Evolutionary conservation across 2,113 vertebrate genomes (phyloP), one percentile per base, ranked within the genome.

Genomic region (Menidia beryllina): DNA sequence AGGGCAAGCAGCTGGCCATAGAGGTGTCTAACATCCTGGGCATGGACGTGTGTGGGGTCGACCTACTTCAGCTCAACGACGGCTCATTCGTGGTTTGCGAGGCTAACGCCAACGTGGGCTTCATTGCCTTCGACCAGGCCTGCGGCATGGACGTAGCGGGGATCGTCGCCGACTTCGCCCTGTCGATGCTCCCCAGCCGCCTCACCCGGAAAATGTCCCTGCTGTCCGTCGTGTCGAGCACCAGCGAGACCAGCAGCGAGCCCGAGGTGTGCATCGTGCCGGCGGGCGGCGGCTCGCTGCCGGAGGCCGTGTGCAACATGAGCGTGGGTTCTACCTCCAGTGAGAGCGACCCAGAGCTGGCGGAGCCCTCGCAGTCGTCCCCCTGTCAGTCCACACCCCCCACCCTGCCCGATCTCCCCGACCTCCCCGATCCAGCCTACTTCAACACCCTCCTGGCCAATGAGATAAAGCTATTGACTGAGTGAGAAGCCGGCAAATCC

Each of bases 101-200:
- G 84, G 96, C 96, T 48, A 96, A 97, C 0, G 95, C 96, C 79
- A 97, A 97, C 12, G 95, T 97, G n/a, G 95, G 95, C 76, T 97
- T 96, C 87, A 95, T 95, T 10, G 96, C 95, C 57, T 97, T 97
- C 24, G 96, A 97, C 90, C 95, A 96, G 86, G 96, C 95, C 0
- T 97, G 96, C 49, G 94, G 95, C 77, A 93, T 97, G 81, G 96
- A 96, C 7, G 95, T 97, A 80, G 95, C 94, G 0, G 94, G 94
- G 49, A 95, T 96, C 50, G 92, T 97, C 26, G 95, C 95, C 13
- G 95, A 97, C 92, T 96, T 94, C 50, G 95, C 95, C 76, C 92
- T 97, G 69, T 96, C 96, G 10, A 87, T 95, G 82, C 94, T 97
- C 73, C 95, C 96, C 59, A 91, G 81, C 73, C 91, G 94, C 69